Evolutionary conservation across 2,113 vertebrate species (phyloP).

Genomic region (Chionis minor): DNA sequence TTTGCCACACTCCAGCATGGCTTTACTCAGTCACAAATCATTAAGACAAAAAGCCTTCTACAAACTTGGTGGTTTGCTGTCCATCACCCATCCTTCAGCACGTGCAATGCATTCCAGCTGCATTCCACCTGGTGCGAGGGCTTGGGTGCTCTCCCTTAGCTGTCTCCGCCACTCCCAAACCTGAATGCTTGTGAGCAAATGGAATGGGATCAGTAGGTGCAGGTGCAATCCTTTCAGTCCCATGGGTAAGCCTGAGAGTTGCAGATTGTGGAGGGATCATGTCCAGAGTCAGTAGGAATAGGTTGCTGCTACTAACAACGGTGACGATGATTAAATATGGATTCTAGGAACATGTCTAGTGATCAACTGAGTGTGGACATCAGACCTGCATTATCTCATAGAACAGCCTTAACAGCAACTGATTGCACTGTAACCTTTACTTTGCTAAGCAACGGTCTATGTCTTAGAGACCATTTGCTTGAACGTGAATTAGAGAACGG

Average conservation of each 20-base stretch:
- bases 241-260: not conserved
- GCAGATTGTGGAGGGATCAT: not conserved
- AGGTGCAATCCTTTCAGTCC: not conserved
- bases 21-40: not conserved
- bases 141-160: not conserved
- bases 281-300: no score
- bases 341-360: not conserved
- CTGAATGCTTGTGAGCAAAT: not conserved
- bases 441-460: not conserved
- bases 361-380: not conserved
- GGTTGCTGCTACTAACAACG: not conserved
- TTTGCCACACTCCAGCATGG: not conserved
- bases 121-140: not conserved
- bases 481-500: not conserved
- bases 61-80: not conserved
- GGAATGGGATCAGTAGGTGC: not conserved
- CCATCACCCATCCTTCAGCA: not conserved
- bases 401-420: not conserved
- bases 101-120: not conserved
- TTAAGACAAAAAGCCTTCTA: not conserved
- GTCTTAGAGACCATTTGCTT: not conserved
- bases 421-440: not conserved
- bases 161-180: not conserved
- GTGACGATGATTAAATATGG: accelerated
- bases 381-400: not conserved